phyloP scores from a whole-genome alignment of 2,888 invertebrate species.

The Caenorhabditis sp. region DNA sequence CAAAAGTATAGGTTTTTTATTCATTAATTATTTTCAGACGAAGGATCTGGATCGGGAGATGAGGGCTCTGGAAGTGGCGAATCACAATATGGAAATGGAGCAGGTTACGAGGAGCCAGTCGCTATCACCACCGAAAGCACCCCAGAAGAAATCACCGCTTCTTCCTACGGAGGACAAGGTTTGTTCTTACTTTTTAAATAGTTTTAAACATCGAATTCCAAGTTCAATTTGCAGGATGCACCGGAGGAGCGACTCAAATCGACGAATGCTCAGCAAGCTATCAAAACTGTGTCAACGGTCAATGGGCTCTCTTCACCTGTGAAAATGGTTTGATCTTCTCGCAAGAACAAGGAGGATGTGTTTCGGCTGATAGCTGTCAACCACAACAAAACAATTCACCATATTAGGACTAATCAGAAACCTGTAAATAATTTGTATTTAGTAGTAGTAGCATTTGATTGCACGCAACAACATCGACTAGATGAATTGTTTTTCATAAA shows the following conservation, averaged over 20 bases:
- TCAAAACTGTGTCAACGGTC: constrained; percentile 24
- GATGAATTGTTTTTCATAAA: neutral
- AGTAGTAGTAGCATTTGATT: neutral
- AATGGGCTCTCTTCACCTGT: constrained; percentile 18
- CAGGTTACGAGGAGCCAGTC: constrained; percentile 2
- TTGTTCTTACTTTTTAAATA: too few species aligned
- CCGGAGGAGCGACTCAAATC: constrained; percentile 13
- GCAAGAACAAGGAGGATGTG: constrained; percentile 13
- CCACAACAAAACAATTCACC: neutral
- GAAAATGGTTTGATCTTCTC: constrained; percentile 25
- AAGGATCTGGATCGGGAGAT: neutral
- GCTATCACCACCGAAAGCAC: constrained; percentile 7
- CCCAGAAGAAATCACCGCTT: constrained; percentile 15
- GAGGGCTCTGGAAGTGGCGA: neutral
- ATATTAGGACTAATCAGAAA: neutral
- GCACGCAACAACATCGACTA: neutral
- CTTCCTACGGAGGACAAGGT: neutral
- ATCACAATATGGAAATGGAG: neutral
- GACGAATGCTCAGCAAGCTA: constrained; percentile 23
- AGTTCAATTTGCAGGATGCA: constrained; percentile 8
- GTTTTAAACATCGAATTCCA: too few species aligned
- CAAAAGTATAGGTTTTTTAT: neutral
- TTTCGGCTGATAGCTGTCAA: constrained; percentile 8
- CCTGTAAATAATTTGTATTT: neutral
- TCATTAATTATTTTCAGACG: neutral